Evolutionary conservation across 2,888 invertebrate genomes (phyloP).

Genomic region (Sisyra nigra): DNA sequence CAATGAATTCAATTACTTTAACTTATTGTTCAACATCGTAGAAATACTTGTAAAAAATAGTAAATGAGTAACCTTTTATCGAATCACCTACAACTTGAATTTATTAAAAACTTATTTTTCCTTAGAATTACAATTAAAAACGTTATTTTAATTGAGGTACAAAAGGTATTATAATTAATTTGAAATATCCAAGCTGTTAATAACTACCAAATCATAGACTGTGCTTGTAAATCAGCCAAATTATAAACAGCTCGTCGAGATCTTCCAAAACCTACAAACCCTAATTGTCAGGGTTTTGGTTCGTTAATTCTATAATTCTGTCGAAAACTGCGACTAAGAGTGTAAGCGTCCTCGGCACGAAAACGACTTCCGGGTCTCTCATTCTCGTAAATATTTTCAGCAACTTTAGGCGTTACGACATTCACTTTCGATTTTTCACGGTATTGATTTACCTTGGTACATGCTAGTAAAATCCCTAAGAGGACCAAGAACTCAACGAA

Average conservation of each 20-base stretch:
- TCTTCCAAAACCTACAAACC: conserved; percentile 19
- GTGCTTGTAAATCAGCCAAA: conserved; percentile 30
- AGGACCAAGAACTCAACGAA: conserved; percentile 58
- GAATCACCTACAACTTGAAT: no score
- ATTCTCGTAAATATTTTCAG: conserved; percentile 9
- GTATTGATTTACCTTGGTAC: conserved; percentile 41
- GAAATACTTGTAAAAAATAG: no score
- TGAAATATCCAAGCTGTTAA: no score
- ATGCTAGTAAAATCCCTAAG: conserved; percentile 52
- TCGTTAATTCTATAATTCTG: conserved; percentile 24
- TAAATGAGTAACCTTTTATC: no score
- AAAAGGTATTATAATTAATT: no score
- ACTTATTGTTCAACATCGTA: no score
- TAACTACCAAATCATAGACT: conserved; percentile 41
- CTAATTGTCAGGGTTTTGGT: conserved; percentile 23
- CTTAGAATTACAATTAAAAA: no score
- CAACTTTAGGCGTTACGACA: neutral
- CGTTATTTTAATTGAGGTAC: no score
- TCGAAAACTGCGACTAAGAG: conserved; percentile 23
- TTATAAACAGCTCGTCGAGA: conserved; percentile 16
- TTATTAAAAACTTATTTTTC: no score
- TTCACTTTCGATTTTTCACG: neutral
- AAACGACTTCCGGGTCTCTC: conserved; percentile 5
- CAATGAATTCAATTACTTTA: no score
- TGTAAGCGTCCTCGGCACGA: conserved; percentile 20